Conservation (phyloP, 2,888 invertebrate species). For the Drosophila paranaensis region DNA sequence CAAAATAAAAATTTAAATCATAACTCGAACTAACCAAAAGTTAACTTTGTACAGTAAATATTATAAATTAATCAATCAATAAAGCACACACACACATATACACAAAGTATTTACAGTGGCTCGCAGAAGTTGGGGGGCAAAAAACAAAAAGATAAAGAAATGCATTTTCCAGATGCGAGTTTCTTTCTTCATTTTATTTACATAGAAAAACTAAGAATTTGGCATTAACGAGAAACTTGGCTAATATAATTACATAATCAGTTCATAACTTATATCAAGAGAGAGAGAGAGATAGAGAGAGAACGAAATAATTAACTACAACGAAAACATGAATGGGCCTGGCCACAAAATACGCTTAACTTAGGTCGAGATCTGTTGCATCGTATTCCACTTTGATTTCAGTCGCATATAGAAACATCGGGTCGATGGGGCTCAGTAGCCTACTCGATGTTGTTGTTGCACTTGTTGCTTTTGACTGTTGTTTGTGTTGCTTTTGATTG, state of each 20-base stretch:
- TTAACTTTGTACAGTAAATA: slow-evolving; percentile 12
- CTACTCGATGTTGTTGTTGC: slow-evolving; percentile 16
- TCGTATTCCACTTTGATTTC: slow-evolving; percentile 64
- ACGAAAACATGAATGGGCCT: slow-evolving; percentile 17
- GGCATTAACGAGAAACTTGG: slow-evolving; percentile 71
- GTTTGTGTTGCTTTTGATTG: slow-evolving; percentile 25
- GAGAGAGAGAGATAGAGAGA: slow-evolving; percentile 1
- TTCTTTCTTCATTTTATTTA: slow-evolving; percentile 41
- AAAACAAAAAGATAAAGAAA: slow-evolving; percentile 18
- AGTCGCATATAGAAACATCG: slow-evolving; percentile 48
- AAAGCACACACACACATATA: slow-evolving; percentile 3
- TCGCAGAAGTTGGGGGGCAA: neutral
- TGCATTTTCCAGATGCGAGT: slow-evolving; percentile 37
- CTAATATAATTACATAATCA: slow-evolving; percentile 47
- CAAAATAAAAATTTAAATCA: slow-evolving; percentile 64
- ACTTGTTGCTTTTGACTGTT: slow-evolving; percentile 1
- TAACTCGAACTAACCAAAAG: slow-evolving; percentile 38
- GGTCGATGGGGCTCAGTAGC: slow-evolving; percentile 40
- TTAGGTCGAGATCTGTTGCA: slow-evolving; percentile 43
- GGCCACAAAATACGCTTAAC: slow-evolving; percentile 28
- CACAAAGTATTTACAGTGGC: slow-evolving; percentile 21
- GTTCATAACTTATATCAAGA: slow-evolving; percentile 30
- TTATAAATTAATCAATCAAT: slow-evolving; percentile 10
- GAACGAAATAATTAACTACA: slow-evolving; percentile 1
- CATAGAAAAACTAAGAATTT: slow-evolving; percentile 37